Evolutionary conservation across 1,140 invertebrate genomes (phyloP).

Genomic region (Helicoverpa zea): DNA sequence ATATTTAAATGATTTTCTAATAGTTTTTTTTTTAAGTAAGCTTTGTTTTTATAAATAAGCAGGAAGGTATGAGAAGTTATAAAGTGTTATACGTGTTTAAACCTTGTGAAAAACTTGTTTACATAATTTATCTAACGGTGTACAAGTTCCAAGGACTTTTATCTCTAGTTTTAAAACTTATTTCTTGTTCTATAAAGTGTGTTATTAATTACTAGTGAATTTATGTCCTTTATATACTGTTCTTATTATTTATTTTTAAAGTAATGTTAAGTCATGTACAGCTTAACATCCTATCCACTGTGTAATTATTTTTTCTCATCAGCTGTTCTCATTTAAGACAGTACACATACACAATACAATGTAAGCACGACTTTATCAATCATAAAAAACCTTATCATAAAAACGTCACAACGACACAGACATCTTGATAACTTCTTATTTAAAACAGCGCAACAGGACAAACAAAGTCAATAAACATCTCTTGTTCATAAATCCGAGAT

Average conservation of each 20-base stretch:
- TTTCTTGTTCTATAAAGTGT: too few relatives aligned
- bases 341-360: constrained; percentile 4
- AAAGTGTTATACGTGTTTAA: too few relatives aligned
- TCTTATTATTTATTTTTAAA: not conserved
- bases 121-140: too few relatives aligned
- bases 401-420: not conserved
- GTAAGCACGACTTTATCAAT: not conserved
- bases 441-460: not conserved
- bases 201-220: too few relatives aligned
- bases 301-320: not conserved
- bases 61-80: too few relatives aligned
- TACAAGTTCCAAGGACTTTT: too few relatives aligned
- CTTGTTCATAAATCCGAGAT: not conserved
- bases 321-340: constrained; percentile 5
- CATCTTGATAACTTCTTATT: constrained; percentile 16
- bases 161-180: too few relatives aligned
- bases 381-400: constrained; percentile 2
- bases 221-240: not conserved
- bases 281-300: not conserved
- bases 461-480: constrained; percentile 1
- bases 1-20: too few relatives aligned
- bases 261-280: not conserved
- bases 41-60: too few relatives aligned
- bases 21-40: too few relatives aligned
- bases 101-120: too few relatives aligned